phyloP scores from a whole-genome alignment of 2,113 vertebrate genomes.

The Malurus alboscapulatus region DNA sequence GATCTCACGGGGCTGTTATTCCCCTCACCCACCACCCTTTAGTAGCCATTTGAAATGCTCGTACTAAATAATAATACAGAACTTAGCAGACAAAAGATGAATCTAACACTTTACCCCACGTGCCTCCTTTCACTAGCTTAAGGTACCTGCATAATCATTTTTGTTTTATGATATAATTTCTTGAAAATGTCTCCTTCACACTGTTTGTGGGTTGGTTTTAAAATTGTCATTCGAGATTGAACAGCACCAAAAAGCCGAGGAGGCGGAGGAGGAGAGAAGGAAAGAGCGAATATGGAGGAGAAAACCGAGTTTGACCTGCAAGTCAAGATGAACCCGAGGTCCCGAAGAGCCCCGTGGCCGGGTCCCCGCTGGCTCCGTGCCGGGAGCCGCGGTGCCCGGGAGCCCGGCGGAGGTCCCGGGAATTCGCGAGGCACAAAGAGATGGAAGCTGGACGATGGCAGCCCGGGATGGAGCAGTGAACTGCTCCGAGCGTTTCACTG shows the following conservation, averaged over 20 bases:
- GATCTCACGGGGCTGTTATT: not conserved
- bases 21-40: not conserved
- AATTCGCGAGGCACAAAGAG: not conserved
- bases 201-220: constrained; percentile 27
- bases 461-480: not conserved
- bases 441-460: not conserved
- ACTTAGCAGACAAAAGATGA: not conserved
- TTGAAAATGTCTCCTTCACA: constrained; percentile 1
- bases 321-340: not conserved
- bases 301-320: not conserved
- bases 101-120: not conserved
- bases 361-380: not conserved
- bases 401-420: not conserved
- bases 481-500: not conserved
- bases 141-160: not conserved
- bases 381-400: not conserved
- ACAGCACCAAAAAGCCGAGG: constrained; percentile 27
- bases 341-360: not conserved
- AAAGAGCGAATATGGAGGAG: constrained; percentile 35
- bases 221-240: constrained; percentile 29
- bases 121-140: not conserved
- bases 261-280: constrained; percentile 31
- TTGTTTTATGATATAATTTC: not conserved
- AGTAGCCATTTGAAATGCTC: not conserved
- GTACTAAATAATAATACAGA: not conserved